Evolutionary conservation across 2,113 vertebrate species (phyloP), one percentile per base, ranked within the genome.

Genomic region (Embiotoca jacksoni): DNA sequence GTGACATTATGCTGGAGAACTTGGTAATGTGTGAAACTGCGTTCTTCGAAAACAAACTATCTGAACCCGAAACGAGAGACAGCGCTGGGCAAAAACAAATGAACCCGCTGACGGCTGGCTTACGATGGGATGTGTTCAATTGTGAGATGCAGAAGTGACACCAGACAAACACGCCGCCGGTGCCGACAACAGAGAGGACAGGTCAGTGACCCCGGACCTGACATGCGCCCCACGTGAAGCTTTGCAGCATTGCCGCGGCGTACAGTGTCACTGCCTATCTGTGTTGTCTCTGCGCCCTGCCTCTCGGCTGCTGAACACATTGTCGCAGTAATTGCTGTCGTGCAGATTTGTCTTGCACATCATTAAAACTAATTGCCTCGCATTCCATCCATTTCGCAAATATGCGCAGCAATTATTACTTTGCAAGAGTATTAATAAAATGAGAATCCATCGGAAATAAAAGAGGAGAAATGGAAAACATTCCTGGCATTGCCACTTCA

Each of bases 341-440:
- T 93, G 91, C 91, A 91, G 88, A 92, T 93, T 93, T 89, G 90
- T 93, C 91, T 92, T 85, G 90, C 91, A 95, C 92, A 93, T 94
- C 92, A 94, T 94, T 95, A 95, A 94, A 95, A 95, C 88, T 94
- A 95, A 95, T 94, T 94, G 94, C 92, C 87, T 92, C 81, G 3
- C 94, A 94, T 94, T 94, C 93, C 91, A 88, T 72, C 87, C 88
- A 91, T 93, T 93, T 93, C 86, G 80, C 78, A 92, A 94, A 93
- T 91, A 94, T 92, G 92, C 37, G 71, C 80, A 81, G 89, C 90
- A 92, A 94, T 93, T 93, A 92, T 84, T 88, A 86, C 82, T 89
- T 92, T 83, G 84, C 78, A 53, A 84, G 80, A 90, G 86, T 92
- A 83, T 91, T 85, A 88, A 91, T 91, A 92, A 93, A 92, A 93